Percentiles rank a stretch among this genome's conserved stretches.
phyloP scores from a whole-genome alignment of 2,888 invertebrate species.

The Ochlodes sylvanus region DNA sequence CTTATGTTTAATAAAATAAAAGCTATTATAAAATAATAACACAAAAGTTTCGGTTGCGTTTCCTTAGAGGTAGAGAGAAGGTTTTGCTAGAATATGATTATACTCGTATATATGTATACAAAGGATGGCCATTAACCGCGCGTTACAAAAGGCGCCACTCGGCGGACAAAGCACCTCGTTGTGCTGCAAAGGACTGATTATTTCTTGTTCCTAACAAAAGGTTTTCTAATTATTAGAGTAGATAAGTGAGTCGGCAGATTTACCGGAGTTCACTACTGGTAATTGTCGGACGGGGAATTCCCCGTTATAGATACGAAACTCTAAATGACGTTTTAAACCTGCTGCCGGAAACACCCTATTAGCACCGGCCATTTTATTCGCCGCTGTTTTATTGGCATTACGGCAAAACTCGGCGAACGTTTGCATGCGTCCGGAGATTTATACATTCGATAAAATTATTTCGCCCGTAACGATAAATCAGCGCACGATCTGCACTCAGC shows the following conservation, averaged over 20 bases:
- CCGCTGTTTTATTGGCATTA: slow-evolving; percentile 27
- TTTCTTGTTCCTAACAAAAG: slow-evolving; percentile 64
- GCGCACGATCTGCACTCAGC: slow-evolving; percentile 30
- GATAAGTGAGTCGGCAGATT: slow-evolving; percentile 47
- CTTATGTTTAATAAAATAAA: slow-evolving; percentile 29
- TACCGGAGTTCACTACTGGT: slow-evolving; percentile 38
- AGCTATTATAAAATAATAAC: slow-evolving; percentile 42
- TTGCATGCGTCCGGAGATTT: slow-evolving; percentile 34
- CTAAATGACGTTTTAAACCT: slow-evolving; percentile 29
- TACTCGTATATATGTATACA: no score
- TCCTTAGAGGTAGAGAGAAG: slow-evolving; percentile 47
- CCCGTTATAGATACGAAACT: slow-evolving; percentile 20
- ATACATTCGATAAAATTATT: slow-evolving; percentile 37
- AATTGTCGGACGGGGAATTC: slow-evolving; percentile 32
- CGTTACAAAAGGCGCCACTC: slow-evolving; percentile 53
- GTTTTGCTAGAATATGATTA: slow-evolving; percentile 61
- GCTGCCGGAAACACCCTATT: slow-evolving; percentile 25
- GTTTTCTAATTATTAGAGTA: slow-evolving; percentile 55
- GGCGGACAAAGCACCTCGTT: slow-evolving; percentile 66
- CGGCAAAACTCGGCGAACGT: slow-evolving; percentile 23
- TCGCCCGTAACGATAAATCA: slow-evolving; percentile 35
- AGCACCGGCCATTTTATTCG: slow-evolving; percentile 28
- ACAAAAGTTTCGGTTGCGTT: slow-evolving; percentile 42
- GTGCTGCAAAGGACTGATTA: slow-evolving; percentile 63
- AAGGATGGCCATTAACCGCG: slow-evolving; percentile 54